These are phyloP conservation scores for Brachypalpus laphriformis DNA, from an alignment of 2,888 invertebrate species.

Conservation along the genomic window DNA sequence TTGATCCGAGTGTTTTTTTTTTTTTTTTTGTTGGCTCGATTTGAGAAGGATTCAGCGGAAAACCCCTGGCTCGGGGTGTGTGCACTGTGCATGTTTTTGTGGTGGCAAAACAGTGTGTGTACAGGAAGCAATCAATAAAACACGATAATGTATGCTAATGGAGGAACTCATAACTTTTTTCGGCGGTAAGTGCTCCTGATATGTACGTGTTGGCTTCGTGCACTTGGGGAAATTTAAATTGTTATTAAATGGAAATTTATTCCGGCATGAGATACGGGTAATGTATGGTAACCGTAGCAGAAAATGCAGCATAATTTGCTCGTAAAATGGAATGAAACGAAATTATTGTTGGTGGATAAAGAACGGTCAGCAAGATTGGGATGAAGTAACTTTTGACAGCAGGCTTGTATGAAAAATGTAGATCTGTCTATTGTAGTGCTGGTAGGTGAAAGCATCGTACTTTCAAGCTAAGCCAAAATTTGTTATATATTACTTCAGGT, in stretches of 20 bases:
- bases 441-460: no score
- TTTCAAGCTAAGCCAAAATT: no score
- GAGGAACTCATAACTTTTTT: conserved; percentile 36
- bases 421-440: no score
- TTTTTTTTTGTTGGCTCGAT: not conserved
- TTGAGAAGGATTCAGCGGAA: not conserved
- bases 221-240: conserved; percentile 50
- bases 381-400: no score
- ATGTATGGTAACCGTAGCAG: conserved; percentile 41
- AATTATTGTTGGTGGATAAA: conserved; percentile 10
- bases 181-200: conserved; percentile 30
- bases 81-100: conserved; percentile 3
- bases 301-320: conserved; percentile 35
- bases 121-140: conserved; percentile 54
- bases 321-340: conserved; percentile 29
- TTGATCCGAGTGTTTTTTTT: conserved; percentile 31
- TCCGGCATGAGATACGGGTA: conserved; percentile 33
- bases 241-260: conserved; percentile 64
- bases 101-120: not conserved
- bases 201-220: conserved; percentile 6
- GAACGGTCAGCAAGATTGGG: no score
- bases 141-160: conserved; percentile 57
- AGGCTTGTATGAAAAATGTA: no score
- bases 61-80: not conserved
- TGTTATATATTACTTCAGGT: no score